Base-by-base conservation (phyloP, 2,797 vertebrate species). In the Acropternis orthonyx region DNA sequence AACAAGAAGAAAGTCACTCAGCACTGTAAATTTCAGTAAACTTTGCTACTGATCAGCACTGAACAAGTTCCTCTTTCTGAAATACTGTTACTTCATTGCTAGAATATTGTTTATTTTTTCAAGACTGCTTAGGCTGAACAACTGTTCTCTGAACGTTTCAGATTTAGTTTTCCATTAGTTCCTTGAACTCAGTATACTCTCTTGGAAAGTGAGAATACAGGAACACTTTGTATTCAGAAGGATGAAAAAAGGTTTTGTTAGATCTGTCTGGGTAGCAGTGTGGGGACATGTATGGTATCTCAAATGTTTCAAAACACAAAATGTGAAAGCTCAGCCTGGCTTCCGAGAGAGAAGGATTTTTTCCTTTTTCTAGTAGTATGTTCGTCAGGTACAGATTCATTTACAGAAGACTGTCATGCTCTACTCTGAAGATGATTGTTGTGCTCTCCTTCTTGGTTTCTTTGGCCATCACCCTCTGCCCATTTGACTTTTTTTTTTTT, bases 1-100 rank as follows among this genome's bases (percentile, higher is more conserved):
- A 97, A 88, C 81, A 94, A 78, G 48, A 80, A 61, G 80, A 54
- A 89, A 89, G 80, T 62, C 18, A 78, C 54, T 82, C 58, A 49
- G 46, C 51, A 59, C 68, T 92, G 75, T 94, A 85, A 91, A 85
- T 87, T 79, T 86, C 59, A 52, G 54, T 89, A 44, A 89, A 85
- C 54, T 88, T 84, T 18, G 20, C 72, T 52, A 7, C 39, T 91
- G 7, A 77, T 77, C 43, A 54, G 44, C 54, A 49, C 54, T 52
- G 34, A 80, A 3, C 73, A 81, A 83, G 23, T 67, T 22, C 49
- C n/a, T 80, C 37, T 63, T 66, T 73, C 37, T 49, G 17, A 67
- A 78, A 89, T 85, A 36, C 52, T 89, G 26, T 86, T 90, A 37
- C 61, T 79, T 93, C 21, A 26, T 77, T 56, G 30, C 39, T 88